phyloP scores from a whole-genome alignment of 2,113 vertebrate species.

The Rhombomys opimus region DNA sequence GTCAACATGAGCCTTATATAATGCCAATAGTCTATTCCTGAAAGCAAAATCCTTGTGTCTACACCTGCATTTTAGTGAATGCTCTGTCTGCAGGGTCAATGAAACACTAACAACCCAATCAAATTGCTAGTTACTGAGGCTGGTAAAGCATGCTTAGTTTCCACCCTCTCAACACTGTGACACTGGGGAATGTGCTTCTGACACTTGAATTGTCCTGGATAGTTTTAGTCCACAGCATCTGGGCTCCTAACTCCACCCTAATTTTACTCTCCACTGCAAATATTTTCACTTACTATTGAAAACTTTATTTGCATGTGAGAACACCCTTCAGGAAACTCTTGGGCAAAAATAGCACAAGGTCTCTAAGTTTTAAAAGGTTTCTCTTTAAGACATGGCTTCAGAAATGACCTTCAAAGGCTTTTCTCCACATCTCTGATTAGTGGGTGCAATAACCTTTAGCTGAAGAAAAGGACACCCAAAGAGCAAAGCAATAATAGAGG shows the following conservation, averaged over 20 bases:
- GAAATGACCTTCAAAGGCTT: conserved; percentile 60
- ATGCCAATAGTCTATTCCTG: neutral
- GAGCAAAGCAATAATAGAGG: conserved; percentile 54
- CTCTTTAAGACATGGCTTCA: conserved; percentile 54
- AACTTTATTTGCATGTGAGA: conserved; percentile 1
- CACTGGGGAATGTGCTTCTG: neutral
- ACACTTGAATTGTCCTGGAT: neutral
- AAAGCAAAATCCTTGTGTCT: neutral
- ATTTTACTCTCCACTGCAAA: fast-evolving
- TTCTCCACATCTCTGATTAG: conserved; percentile 60
- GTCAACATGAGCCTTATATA: neutral
- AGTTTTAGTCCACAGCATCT: neutral
- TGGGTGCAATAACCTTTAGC: conserved; percentile 50
- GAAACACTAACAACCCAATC: neutral
- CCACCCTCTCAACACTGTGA: neutral
- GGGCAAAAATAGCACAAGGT: neutral
- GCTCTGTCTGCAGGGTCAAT: neutral
- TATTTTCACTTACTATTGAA: conserved; percentile 9
- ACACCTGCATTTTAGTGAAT: neutral
- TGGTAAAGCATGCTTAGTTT: neutral
- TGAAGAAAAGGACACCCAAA: conserved; percentile 66
- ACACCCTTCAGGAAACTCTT: neutral
- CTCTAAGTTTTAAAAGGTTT: conserved; percentile 15
- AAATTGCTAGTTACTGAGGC: neutral
- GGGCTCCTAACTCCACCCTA: neutral